Base-by-base conservation (phyloP, 1,140 invertebrate genomes). In the Pectinophora gossypiella region DNA sequence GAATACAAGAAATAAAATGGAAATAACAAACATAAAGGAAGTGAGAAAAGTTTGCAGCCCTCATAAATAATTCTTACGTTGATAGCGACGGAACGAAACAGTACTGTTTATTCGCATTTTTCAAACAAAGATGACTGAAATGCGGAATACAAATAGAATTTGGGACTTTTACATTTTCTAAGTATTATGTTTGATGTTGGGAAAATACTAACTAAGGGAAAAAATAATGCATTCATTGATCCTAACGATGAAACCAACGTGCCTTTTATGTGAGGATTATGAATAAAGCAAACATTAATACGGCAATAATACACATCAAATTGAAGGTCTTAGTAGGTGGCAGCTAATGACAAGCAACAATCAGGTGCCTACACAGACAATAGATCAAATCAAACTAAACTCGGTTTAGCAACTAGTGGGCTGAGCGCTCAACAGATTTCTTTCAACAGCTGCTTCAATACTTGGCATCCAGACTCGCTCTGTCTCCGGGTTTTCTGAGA, bases 321-420 rank as follows among this genome's bases (percentile, higher is more conserved):
- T n/a, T n/a, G n/a, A 32, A 32, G 27, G n/a, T 32, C 27, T 32
- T n/a, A 32, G 27, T 32, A 32, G 27, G 27, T 12, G 27, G 27
- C n/a, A 32, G 27, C n/a, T 32, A 32, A 32, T 68, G 63, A 61
- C 58, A 54, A 46, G 60, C n/a, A 32, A 32, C 27, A 75, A 66
- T 63, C 57, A 61, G 62, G 64, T 62, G 46, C 60, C 60, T 65
- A 53, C 55, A 20, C 59, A 50, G 54, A 61, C 64, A 53, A 65
- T 58, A 62, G 51, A 51, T 62, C 61, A 69, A 78, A 73, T 77
- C 58, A 76, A 74, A 77, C 67, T 61, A 69, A 64, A 68, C 54
- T 67, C 64, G 20, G 42, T 44, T 73, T 76, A 72, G 74, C 76
- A 80, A 78, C 76, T 79, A 74, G 79, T 80, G 73, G 76, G 76